These are phyloP conservation scores for Coluber constrictor DNA, from an alignment of 2,797 vertebrate species.

Conservation along the genomic window DNA sequence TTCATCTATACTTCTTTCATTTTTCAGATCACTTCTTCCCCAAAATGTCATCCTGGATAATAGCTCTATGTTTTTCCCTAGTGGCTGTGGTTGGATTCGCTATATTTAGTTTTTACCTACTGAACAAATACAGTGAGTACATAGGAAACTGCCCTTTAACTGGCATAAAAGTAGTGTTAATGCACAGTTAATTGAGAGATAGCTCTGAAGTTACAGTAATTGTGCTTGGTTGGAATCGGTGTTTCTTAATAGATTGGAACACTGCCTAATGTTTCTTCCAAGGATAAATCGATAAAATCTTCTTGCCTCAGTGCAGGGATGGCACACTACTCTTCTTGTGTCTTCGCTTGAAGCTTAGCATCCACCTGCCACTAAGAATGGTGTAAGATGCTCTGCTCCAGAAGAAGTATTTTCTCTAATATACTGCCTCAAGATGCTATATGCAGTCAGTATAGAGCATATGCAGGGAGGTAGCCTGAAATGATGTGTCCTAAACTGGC, in stretches of 20 bases:
- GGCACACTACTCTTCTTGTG: background rate
- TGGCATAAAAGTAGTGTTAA: background rate
- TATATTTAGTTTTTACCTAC: background rate
- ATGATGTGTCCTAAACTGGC: background rate
- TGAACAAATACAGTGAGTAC: conserved; percentile 18
- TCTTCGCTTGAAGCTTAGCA: background rate
- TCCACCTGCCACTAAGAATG: background rate
- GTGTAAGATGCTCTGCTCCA: background rate
- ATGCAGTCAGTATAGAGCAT: background rate
- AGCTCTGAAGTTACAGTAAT: background rate
- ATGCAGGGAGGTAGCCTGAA: background rate
- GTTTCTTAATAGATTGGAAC: background rate
- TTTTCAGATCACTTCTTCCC: conserved; percentile 15
- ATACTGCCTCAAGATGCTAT: background rate
- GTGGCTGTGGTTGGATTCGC: background rate
- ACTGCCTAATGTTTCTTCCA: background rate
- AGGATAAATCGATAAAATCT: background rate
- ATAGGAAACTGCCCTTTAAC: background rate
- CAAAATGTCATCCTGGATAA: background rate
- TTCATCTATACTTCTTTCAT: background rate
- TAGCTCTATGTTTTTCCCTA: background rate
- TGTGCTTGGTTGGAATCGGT: background rate
- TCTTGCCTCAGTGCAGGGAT: background rate
- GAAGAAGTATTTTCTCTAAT: background rate
- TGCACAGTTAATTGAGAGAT: background rate